Conservation (phyloP, 2,113 vertebrate genomes). For the Zosterops hypoxanthus region DNA sequence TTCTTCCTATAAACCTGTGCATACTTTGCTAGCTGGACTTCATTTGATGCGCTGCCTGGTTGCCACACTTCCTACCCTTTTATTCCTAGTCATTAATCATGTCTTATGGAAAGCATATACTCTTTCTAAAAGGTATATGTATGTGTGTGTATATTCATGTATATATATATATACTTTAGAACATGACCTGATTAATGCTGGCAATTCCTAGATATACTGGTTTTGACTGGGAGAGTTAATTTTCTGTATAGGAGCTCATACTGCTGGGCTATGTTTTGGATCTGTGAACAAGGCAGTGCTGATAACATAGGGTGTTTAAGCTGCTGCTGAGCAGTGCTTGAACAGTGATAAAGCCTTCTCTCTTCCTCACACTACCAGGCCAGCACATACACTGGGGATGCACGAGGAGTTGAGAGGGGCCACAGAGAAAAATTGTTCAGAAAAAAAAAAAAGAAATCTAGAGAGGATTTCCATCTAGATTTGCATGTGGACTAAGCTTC, state of each 20-base stretch:
- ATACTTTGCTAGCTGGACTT: not conserved
- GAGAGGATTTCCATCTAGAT: not conserved
- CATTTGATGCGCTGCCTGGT: fast-evolving
- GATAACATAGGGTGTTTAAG: not conserved
- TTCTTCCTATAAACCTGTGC: not conserved
- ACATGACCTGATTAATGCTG: not conserved
- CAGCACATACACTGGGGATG: not conserved
- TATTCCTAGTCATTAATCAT: not conserved
- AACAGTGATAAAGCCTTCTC: not conserved
- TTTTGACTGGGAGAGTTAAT: not conserved
- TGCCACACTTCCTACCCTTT: not conserved
- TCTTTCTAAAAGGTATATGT: not conserved
- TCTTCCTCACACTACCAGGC: not conserved
- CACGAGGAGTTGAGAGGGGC: not conserved
- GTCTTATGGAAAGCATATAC: not conserved
- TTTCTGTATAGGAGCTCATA: not conserved
- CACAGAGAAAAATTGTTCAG: not conserved
- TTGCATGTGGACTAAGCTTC: not conserved
- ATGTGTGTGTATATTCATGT: too few species aligned
- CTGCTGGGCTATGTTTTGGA: not conserved
- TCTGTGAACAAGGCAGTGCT: not conserved
- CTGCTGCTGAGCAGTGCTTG: not conserved
- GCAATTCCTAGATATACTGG: not conserved
- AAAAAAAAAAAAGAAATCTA: not conserved
- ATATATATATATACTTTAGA: not conserved